Evolutionary conservation across 1,140 invertebrate species (phyloP).

Genomic region (Drosophila kanapiae): DNA sequence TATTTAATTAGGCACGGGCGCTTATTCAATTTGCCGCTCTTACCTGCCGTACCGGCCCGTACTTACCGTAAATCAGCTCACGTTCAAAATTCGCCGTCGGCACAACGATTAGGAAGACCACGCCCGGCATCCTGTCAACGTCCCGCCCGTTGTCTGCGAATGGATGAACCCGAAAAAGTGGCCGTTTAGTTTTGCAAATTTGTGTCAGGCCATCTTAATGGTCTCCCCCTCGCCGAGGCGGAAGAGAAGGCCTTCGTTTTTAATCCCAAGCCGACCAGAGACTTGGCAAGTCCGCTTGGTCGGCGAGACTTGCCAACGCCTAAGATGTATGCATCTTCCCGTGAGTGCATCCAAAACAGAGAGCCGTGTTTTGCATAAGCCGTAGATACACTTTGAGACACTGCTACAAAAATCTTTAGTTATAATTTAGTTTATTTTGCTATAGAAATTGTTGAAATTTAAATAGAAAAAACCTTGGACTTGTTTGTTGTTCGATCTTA

Average conservation of each 20-base stretch:
- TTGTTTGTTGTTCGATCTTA: too few species aligned
- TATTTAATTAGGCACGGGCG: constrained; percentile 72
- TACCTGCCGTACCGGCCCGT: not conserved
- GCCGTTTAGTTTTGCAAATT: constrained; percentile 62
- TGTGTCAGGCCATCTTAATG: constrained; percentile 19
- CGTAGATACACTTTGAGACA: not conserved
- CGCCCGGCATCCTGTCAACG: constrained; percentile 85
- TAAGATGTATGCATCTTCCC: constrained; percentile 28
- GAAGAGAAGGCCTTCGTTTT: constrained; percentile 32
- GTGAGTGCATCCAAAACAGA: constrained; percentile 15
- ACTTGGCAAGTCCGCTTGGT: constrained; percentile 15
- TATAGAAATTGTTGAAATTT: too few species aligned
- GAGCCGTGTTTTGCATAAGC: constrained; percentile 24
- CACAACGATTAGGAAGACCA: constrained; percentile 88
- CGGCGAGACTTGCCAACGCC: constrained; percentile 26
- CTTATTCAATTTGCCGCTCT: constrained; percentile 65
- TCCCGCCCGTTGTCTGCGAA: constrained; percentile 30
- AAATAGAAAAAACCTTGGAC: too few species aligned
- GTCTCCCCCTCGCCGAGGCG: not conserved
- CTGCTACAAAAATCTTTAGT: not conserved
- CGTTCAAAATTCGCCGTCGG: constrained; percentile 87
- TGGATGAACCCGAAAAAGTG: constrained; percentile 52
- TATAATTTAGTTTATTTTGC: not conserved
- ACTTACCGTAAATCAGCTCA: constrained; percentile 86
- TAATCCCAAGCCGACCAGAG: constrained; percentile 19